These are phyloP conservation scores for Diaprepes abbreviatus DNA, from an alignment of 2,888 invertebrate genomes.

Conservation along the genomic window DNA sequence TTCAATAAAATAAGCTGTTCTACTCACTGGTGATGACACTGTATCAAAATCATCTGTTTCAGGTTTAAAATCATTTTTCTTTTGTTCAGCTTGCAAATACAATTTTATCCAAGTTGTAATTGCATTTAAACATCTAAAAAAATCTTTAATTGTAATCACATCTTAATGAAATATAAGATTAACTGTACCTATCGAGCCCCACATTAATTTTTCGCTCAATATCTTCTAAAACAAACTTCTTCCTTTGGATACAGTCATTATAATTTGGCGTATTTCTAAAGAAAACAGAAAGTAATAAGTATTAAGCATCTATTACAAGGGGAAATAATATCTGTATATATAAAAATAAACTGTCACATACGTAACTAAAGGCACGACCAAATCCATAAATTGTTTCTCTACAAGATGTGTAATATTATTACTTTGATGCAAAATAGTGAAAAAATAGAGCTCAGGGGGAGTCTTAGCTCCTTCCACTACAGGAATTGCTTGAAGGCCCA, in stretches of 20 bases:
- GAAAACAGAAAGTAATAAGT: not conserved
- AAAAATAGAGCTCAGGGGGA: slow-evolving; percentile 91
- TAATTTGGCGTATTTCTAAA: slow-evolving; percentile 87
- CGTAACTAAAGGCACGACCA: slow-evolving; percentile 89
- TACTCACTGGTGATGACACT: slow-evolving; percentile 82
- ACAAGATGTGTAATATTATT: slow-evolving; percentile 94
- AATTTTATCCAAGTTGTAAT: slow-evolving; percentile 93
- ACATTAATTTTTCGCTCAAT: slow-evolving; percentile 93
- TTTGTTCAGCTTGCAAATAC: slow-evolving; percentile 92
- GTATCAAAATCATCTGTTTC: slow-evolving; percentile 88
- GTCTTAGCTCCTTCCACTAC: slow-evolving; percentile 87
- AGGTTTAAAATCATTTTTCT: slow-evolving; percentile 93
- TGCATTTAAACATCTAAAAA: slow-evolving; percentile 81
- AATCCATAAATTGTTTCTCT: slow-evolving; percentile 93
- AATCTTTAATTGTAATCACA: not conserved
- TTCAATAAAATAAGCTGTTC: not conserved
- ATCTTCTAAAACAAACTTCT: slow-evolving; percentile 87
- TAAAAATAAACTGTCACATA: slow-evolving; percentile 66
- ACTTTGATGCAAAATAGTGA: slow-evolving; percentile 92
- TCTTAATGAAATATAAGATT: too few species aligned
- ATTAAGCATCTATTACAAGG: not conserved
- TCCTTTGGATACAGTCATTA: slow-evolving; percentile 89
- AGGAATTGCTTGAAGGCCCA: slow-evolving; percentile 91
- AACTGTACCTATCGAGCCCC: slow-evolving; percentile 82
- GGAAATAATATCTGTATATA: not conserved